Evolutionary conservation across 2,113 vertebrate genomes (phyloP).

Genomic region (Macrotis lagotis): DNA sequence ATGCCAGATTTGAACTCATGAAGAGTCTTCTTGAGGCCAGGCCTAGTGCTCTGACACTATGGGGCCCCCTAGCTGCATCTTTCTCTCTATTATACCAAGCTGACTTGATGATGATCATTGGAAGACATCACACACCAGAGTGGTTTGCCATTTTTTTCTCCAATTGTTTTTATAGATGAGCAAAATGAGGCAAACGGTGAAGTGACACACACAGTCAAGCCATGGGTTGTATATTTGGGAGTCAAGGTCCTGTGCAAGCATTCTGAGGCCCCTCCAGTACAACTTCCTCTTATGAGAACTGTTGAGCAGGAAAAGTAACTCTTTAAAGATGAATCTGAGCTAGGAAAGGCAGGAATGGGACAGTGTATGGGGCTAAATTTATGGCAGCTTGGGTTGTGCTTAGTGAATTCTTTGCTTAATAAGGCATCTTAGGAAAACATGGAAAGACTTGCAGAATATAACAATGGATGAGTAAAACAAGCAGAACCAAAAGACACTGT

Average conservation of each 20-base stretch:
- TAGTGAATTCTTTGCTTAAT: background rate
- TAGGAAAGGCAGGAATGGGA: background rate
- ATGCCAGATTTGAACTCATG: background rate
- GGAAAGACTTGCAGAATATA: background rate
- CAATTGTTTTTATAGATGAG: no score
- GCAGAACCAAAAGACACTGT: background rate
- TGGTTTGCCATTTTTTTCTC: no score
- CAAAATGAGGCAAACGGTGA: no score
- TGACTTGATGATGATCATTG: background rate
- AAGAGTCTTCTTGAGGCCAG: background rate
- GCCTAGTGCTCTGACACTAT: background rate
- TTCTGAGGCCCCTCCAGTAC: background rate
- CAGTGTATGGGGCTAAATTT: background rate
- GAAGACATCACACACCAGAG: background rate
- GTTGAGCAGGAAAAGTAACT: background rate
- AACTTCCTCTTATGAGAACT: background rate
- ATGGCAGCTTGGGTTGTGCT: background rate
- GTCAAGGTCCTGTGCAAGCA: background rate
- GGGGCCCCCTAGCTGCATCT: background rate
- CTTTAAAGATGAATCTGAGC: background rate
- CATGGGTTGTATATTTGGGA: background rate
- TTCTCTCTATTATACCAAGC: background rate
- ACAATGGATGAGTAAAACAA: background rate
- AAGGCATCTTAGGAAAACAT: background rate
- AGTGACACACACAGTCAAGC: background rate